A percentile compares a stretch with the other conserved stretches of the same genome.
phyloP scores from a whole-genome alignment of 2,797 vertebrate genomes.

The Chaenodraco wilsoni region DNA sequence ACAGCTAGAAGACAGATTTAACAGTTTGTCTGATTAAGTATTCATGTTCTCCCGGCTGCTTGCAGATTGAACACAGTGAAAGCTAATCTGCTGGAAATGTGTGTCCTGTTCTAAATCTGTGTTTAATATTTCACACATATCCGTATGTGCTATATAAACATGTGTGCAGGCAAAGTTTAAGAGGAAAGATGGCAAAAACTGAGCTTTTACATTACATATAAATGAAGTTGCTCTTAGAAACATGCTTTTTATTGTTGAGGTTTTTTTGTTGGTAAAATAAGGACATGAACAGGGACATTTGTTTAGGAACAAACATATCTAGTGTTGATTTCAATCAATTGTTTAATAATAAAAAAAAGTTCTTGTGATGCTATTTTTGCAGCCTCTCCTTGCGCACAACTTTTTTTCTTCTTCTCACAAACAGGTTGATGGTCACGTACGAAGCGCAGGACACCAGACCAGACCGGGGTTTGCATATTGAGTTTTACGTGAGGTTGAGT shows the following conservation, averaged over 20 bases:
- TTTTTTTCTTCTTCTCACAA: not conserved
- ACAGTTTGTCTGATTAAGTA: conserved; percentile 53
- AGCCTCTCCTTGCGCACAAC: not conserved
- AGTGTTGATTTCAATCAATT: not conserved
- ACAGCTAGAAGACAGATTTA: conserved; percentile 37
- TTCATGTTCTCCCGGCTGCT: conserved; percentile 36
- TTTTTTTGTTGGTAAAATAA: not conserved
- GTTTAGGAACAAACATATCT: not conserved
- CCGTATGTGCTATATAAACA: not conserved
- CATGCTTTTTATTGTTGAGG: not conserved
- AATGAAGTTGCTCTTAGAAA: not conserved
- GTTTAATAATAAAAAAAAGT: not conserved
- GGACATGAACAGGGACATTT: not conserved
- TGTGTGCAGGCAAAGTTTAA: not conserved
- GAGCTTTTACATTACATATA: not conserved
- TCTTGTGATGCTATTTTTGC: not conserved
- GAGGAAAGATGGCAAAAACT: conserved; percentile 5
- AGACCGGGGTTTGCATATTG: not conserved
- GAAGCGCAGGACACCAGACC: not conserved
- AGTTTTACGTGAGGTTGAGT: not conserved
- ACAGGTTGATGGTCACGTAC: not conserved
- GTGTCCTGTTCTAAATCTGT: not conserved
- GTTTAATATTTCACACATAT: conserved; percentile 26
- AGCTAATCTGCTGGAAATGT: conserved; percentile 25
- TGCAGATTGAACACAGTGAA: conserved; percentile 18